Evolutionary conservation across 53 echinoderm and acorn worm species (phyloP).

Genomic region (Luidia sarsii): DNA sequence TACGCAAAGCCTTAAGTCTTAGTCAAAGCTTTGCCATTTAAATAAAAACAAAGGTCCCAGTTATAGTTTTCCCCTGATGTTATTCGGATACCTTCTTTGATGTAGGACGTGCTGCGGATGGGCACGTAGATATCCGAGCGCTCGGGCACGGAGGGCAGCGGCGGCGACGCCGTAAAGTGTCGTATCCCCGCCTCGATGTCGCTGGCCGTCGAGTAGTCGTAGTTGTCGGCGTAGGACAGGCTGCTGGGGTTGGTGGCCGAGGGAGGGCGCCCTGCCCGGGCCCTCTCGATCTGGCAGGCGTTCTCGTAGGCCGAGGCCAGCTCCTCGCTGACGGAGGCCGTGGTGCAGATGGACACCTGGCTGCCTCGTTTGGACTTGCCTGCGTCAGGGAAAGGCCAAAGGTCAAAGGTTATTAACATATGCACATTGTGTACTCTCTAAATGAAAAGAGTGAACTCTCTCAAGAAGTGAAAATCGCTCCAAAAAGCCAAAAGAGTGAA

Average conservation of each 20-base stretch:
- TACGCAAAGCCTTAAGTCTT: too few species aligned
- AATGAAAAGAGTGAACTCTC: too few species aligned
- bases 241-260: slow-evolving; percentile 3
- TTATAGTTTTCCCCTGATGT: too few species aligned
- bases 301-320: slow-evolving; percentile 79
- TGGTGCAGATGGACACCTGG: slow-evolving; percentile 43
- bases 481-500: too few species aligned
- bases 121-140: slow-evolving; percentile 46
- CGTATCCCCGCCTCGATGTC: slow-evolving; percentile 90
- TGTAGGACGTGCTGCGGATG: slow-evolving; percentile 21
- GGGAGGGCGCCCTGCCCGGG: slow-evolving; percentile 14
- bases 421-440: neutral
- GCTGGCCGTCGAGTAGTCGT: slow-evolving; percentile 72
- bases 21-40: too few species aligned
- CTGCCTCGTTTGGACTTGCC: slow-evolving; percentile 26
- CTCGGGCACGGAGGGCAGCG: slow-evolving; percentile 81
- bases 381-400: neutral
- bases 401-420: neutral
- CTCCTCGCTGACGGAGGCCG: slow-evolving; percentile 71
- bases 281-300: slow-evolving; percentile 71
- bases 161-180: slow-evolving; percentile 81
- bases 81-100: slow-evolving; percentile 63
- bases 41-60: too few species aligned
- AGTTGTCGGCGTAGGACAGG: neutral
- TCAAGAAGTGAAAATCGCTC: too few species aligned